Evolutionary conservation across 1,140 invertebrate species (phyloP), one percentile per base, ranked within the genome.

Genomic region (Aphelinus certus): DNA sequence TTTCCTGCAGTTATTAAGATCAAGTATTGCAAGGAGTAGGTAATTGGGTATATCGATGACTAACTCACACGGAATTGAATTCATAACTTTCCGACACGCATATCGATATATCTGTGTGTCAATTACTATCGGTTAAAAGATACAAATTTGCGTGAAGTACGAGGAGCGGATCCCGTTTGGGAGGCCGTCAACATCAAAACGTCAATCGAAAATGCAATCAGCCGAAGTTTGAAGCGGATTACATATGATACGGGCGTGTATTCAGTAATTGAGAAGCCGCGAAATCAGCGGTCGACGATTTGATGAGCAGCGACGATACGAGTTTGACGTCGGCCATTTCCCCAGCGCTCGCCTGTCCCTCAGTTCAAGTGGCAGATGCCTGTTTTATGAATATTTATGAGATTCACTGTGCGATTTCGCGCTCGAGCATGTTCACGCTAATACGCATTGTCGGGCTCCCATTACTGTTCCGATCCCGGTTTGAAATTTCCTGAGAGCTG

Each of bases 311-410:
- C 42, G 58, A 7, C 45, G 5, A 60, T 60, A 60, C 45, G 3
- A 60, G 58, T 3, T 45, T 43, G 58, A 60, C 26, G 42, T 60
- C n/a, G 26, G 42, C 42, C 45, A 60, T 26, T 60, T 60, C 9
- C 58, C 45, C 4, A 45, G 7, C 3, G 9, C 1, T 1, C 9
- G 42, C 10, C 26, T 45, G 26, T 60, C 42, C n/a, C 26, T 60
- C 42, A 60, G 45, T 6, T 60, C 58, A 45, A 45, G 9, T 26
- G 45, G 58, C 58, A 60, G 9, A 43, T 43, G 58, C 58, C 58
- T 43, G 45, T 43, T 6, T 60, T 45, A 60, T 60, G 58, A 60
- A 60, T 60, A 60, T 60, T 26, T 43, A 60, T 45, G 58, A 60
- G 42, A 43, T 60, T 5, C 42, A 60, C 42, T 60, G 7, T 60